A percentile compares a stretch with the other conserved stretches of the same genome.
phyloP scores from a whole-genome alignment of 2,797 vertebrate species.

The Anguilla megastoma region DNA sequence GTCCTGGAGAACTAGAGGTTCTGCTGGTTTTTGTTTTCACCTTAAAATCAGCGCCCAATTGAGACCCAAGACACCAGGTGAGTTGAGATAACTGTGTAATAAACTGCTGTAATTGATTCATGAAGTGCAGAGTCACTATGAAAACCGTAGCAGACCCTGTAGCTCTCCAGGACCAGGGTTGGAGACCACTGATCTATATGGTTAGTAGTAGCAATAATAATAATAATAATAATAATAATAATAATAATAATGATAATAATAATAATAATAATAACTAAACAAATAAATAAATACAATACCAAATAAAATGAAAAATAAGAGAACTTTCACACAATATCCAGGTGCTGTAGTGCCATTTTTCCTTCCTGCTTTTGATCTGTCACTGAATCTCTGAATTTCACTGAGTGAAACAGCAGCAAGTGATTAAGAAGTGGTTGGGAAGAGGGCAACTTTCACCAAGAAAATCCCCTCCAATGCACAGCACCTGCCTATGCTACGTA shows the following conservation, averaged over 20 bases:
- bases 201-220: background rate
- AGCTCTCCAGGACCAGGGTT: no score
- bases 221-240: background rate
- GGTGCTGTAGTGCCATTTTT: background rate
- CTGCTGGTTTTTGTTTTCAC: no score
- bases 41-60: no score
- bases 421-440: constrained; percentile 2
- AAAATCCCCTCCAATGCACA: background rate
- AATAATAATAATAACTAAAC: no score
- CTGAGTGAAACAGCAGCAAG: background rate
- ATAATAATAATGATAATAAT: background rate
- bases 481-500: background rate
- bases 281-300: background rate
- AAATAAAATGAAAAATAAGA: background rate
- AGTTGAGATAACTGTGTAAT: no score
- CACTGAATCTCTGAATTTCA: background rate
- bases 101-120: no score
- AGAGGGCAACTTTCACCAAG: background rate
- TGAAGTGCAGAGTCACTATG: no score
- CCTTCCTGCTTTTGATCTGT: background rate
- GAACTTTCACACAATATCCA: background rate
- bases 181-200: no score
- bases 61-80: no score
- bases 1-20: no score
- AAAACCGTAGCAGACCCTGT: no score